A percentile compares a stretch with the other conserved stretches of the same genome.
phyloP scores from a whole-genome alignment of 2,113 vertebrate genomes.

The Oplegnathus fasciatus region DNA sequence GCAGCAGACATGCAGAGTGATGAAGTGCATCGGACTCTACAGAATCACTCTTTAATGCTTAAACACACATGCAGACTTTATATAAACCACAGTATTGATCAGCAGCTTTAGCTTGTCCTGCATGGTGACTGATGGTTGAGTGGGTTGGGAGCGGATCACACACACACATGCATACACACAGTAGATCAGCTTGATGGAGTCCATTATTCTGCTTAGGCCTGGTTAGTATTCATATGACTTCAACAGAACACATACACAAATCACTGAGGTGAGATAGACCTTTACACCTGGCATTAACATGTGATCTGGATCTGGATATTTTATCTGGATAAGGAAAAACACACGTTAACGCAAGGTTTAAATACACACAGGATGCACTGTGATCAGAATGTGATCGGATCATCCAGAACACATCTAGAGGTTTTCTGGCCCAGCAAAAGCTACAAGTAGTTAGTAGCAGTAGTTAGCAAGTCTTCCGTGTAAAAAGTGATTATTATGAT shows the following conservation, averaged over 20 bases:
- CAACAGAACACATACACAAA: not conserved
- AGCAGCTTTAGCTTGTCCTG: constrained; percentile 53
- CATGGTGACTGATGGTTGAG: constrained; percentile 28
- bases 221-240: constrained; percentile 26
- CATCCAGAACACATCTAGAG: not conserved
- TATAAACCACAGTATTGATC: constrained; percentile 55
- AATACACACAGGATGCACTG: not conserved
- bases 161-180: not conserved
- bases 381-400: not conserved
- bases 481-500: no score
- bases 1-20: not conserved
- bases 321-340: not conserved
- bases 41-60: constrained; percentile 47
- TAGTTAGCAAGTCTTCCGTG: no score
- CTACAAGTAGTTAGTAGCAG: no score
- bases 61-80: constrained; percentile 53
- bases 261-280: not conserved
- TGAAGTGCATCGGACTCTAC: constrained; percentile 20
- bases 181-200: constrained; percentile 33
- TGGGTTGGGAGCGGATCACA: constrained; percentile 7
- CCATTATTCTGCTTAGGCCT: constrained; percentile 4
- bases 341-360: not conserved
- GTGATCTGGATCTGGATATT: not conserved
- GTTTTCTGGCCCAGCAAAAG: not conserved
- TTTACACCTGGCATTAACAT: not conserved